Evolutionary conservation across 2,113 vertebrate genomes (phyloP), one percentile per base, ranked within the genome.

Genomic region (Catharus minimus): DNA sequence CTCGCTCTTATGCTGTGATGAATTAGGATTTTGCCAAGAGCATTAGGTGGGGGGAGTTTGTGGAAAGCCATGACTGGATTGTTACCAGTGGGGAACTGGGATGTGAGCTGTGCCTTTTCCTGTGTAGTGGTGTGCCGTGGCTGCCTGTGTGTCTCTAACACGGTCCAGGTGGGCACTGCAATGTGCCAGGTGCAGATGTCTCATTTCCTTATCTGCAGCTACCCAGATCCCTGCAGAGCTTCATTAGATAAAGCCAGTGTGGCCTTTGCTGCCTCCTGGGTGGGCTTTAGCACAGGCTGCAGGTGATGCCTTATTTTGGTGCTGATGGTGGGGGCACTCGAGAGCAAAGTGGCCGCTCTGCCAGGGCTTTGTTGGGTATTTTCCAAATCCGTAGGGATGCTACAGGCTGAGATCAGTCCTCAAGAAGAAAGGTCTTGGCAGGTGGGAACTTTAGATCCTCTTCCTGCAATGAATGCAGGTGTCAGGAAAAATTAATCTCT

Each of bases 111-210:
- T 61, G 62, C 43, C 69, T 72, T 46, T 22, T 46, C 11, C 57
- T 53, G 38, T 32, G 43, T 27, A 13, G 53, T 0, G 0, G 28
- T 0, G 0, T 39, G n/a, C 67, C 0, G 1, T 38, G 56, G 11
- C 65, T 43, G 53, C 57, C 57, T 3, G 0, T 4, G 77, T 7
- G 5, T 77, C 23, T 6, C 88, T 80, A 4, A 33, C 0, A 0
- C 60, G 55, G 82, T 88, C 47, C 4, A 2, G 39, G 62, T 36
- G 44, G 85, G 24, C 39, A 5, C 52, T 13, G 68, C 0, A 0
- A 22, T 0, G 0, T 62, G 68, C 86, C 81, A 67, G 61, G 57
- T 95, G 89, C 66, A 60, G 28, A n/a, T 67, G 53, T 27, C 73
- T 75, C 74, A 90, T 89, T 89, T 64, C 62, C 77, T 89, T 90